Base-by-base conservation (phyloP, 2,888 invertebrate genomes). In the Drosophila austrosaltans region DNA sequence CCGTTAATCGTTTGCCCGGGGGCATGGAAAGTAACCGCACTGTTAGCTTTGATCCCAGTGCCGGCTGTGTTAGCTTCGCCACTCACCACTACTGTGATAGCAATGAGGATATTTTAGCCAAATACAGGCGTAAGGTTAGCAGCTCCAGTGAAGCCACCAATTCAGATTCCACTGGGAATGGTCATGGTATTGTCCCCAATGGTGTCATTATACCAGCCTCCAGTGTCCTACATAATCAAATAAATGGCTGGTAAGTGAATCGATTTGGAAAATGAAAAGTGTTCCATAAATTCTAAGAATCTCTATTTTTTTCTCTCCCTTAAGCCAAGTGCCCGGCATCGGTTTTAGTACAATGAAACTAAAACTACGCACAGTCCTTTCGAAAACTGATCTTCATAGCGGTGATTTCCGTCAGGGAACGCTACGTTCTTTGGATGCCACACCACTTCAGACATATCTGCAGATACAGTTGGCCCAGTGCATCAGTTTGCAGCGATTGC, bases 51-150 rank as follows among this genome's bases (percentile, higher is more conserved):
- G 90, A 90, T 63, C 87, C 82, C 2, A 87, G 76, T 36, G 80
- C 82, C 36, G 79, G 78, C 1, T 87, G 91, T 16, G 75, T 84
- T 30, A 88, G 82, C 62, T 72, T 82, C 12, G 75, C 77, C 69
- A 63, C 63, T 57, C 77, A 80, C 48, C 22, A 48, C 0, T 91
- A 93, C 81, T 92, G 92, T 89, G 98, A 98, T 93, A 95, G 95
- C 40, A 96, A 96, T 0, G 98, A 98, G 89, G 98, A 98, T 90
- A 99, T 99, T 90, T 94, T 99, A 79, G 98, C 97, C 53, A 99
- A 98, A 93, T 99, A 99, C 93, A 94, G 98, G 78, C 95, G 95
- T 91, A 93, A 94, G 66, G 94, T 94, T 73, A 93, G 93, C 20
- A 93, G 93, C 63, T 93, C 93, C 39, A 94, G 93, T 78, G 93